Evolutionary conservation across 2,113 vertebrate genomes (phyloP).

Genomic region (Harpagus bidentatus): DNA sequence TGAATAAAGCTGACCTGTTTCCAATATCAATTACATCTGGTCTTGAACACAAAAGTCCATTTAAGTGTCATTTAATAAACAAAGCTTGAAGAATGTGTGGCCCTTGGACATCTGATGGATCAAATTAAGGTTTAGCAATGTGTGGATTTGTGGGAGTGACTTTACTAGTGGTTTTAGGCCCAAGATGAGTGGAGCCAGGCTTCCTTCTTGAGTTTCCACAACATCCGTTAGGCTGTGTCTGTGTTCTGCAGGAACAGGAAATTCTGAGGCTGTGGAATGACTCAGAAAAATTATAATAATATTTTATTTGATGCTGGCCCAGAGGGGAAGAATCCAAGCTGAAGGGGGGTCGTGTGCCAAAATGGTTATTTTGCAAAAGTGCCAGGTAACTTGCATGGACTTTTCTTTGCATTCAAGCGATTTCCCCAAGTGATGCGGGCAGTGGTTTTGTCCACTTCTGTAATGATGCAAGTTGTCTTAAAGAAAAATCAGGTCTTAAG

Average conservation of each 20-base stretch:
- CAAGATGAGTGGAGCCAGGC: slow-evolving; percentile 18
- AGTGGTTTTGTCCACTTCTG: neutral
- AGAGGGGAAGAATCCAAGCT: neutral
- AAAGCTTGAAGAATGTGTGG: neutral
- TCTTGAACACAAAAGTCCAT: neutral
- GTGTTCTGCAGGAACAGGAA: slow-evolving; percentile 24
- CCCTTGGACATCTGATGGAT: slow-evolving; percentile 13
- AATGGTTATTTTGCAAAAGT: neutral
- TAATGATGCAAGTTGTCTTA: neutral
- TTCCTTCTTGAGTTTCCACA: neutral
- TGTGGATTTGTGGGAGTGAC: slow-evolving; percentile 20
- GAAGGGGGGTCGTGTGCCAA: neutral
- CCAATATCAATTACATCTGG: neutral
- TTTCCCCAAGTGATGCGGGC: neutral
- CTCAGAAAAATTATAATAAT: neutral
- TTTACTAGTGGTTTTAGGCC: neutral
- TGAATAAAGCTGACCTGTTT: neutral
- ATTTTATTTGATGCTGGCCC: neutral
- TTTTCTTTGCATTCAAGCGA: rapidly evolving
- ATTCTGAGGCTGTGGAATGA: slow-evolving; percentile 3
- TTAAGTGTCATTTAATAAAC: slow-evolving; percentile 12
- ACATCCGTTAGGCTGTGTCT: neutral
- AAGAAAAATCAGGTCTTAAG: neutral
- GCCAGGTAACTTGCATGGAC: neutral
- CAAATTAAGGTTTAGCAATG: neutral